Percentiles rank a stretch among this genome's conserved stretches.
These are phyloP conservation scores for Manis crassicaudata DNA, from an alignment of 2,797 vertebrate genomes.

Conservation along the genomic window DNA sequence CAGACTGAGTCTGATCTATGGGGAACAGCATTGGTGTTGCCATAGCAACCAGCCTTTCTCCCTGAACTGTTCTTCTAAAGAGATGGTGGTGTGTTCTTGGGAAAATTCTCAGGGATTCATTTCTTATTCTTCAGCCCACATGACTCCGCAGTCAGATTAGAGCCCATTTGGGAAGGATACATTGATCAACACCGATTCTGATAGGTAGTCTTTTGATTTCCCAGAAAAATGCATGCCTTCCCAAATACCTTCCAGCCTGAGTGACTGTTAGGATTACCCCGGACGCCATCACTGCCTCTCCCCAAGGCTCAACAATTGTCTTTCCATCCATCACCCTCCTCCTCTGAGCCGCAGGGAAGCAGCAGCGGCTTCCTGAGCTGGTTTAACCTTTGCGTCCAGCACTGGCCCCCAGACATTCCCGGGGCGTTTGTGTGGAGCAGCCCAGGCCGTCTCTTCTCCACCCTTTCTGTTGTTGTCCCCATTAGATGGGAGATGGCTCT, in stretches of 20 bases:
- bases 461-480: fast-evolving
- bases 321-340: neutral
- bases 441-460: fast-evolving
- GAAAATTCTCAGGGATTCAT: neutral
- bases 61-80: neutral
- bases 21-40: conserved; percentile 32
- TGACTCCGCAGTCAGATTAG: neutral
- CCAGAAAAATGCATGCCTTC: neutral
- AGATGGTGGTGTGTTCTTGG: neutral
- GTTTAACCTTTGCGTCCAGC: neutral
- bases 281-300: fast-evolving
- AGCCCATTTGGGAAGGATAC: neutral
- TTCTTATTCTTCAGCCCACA: neutral
- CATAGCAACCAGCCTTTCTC: conserved; percentile 48
- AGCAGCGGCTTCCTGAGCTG: fast-evolving
- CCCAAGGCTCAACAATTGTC: fast-evolving
- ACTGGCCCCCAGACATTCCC: fast-evolving
- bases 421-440: neutral
- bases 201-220: neutral
- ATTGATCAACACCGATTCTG: neutral
- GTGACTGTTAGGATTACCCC: fast-evolving
- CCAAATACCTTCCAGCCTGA: neutral
- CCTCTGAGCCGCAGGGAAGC: neutral
- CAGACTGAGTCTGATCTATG: neutral
- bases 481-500: neutral